Percentiles rank a stretch among this genome's conserved stretches.
Conservation (phyloP, 1,140 invertebrate species). For the Psilanteris sp. region DNA sequence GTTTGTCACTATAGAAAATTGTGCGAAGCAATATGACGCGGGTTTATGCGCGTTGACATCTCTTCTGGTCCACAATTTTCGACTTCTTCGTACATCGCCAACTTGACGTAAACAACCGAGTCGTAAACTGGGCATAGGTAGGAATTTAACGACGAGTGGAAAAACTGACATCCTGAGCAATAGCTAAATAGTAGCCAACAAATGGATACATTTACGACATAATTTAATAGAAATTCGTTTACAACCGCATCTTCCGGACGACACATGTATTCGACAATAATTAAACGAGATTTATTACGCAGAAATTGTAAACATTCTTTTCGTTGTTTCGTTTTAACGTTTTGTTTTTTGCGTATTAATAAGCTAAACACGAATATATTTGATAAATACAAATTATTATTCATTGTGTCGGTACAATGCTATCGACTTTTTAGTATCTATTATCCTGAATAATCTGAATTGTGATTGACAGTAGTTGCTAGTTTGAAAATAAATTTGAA, state of each 20-base stretch:
- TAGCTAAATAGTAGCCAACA: conserved; percentile 15
- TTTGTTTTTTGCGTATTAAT: too few relatives aligned
- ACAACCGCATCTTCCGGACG: conserved; percentile 12
- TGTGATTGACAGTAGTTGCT: too few relatives aligned
- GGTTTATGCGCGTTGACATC: conserved; percentile 29
- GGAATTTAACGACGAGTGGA: conserved; percentile 48
- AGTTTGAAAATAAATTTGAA: too few relatives aligned
- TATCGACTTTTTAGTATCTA: too few relatives aligned
- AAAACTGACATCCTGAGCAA: conserved; percentile 54
- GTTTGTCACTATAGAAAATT: conserved; percentile 52
- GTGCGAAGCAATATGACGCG: conserved; percentile 36
- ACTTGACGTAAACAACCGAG: conserved; percentile 39
- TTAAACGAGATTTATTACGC: conserved; percentile 28
- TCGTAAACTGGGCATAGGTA: conserved; percentile 32
- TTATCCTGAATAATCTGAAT: too few relatives aligned
- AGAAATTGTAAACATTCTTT: too few relatives aligned
- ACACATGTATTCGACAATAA: conserved; percentile 29
- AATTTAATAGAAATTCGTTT: conserved; percentile 53
- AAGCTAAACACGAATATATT: too few relatives aligned
- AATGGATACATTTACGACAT: conserved; percentile 52
- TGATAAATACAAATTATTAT: too few relatives aligned
- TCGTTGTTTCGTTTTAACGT: too few relatives aligned
- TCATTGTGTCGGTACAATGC: too few relatives aligned
- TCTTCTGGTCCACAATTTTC: conserved; percentile 32
- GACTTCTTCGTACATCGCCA: conserved; percentile 22